phyloP scores from a whole-genome alignment of 1,140 invertebrate species.

The Ladona fulva region DNA sequence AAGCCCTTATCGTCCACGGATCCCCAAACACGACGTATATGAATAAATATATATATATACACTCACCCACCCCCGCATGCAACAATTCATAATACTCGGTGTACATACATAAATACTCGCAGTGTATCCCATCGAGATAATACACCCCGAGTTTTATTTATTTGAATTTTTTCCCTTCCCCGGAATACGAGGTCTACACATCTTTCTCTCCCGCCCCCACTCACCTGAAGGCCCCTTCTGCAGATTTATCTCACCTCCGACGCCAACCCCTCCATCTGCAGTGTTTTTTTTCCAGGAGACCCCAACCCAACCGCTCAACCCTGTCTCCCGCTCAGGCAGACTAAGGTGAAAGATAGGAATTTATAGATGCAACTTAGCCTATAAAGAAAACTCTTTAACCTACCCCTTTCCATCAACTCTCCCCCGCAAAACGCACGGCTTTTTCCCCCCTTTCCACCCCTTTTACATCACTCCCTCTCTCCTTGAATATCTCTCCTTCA shows the following conservation, averaged over 20 bases:
- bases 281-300: neutral
- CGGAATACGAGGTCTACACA: neutral
- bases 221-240: neutral
- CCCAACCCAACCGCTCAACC: neutral
- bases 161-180: neutral
- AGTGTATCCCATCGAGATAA: neutral
- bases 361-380: constrained; percentile 1
- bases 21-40: neutral
- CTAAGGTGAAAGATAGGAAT: constrained; percentile 1
- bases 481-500: neutral
- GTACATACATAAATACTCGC: neutral
- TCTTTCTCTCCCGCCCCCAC: neutral
- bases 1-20: neutral
- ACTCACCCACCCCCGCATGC: neutral
- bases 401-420: neutral
- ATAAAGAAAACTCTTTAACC: neutral
- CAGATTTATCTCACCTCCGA: neutral
- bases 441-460: neutral
- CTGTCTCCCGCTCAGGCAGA: neutral
- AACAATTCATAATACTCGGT: neutral
- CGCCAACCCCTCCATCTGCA: neutral
- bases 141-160: neutral
- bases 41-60: no score
- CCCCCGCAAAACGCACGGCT: neutral
- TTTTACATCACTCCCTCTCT: neutral